Conservation (phyloP, 2,797 vertebrate species). For the Craterocephalus amniculus region DNA sequence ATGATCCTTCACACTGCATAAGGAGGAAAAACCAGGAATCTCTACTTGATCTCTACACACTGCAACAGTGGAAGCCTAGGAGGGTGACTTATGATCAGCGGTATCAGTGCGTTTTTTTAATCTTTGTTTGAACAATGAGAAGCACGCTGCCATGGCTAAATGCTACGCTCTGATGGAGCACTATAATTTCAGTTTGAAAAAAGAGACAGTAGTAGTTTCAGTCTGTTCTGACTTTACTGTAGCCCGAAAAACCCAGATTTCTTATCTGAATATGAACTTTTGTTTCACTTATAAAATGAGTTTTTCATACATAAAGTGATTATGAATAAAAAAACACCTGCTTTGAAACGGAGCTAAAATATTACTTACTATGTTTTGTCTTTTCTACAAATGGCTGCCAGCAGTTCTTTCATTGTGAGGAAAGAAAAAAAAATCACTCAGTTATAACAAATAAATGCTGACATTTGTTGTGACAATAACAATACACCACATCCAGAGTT, state of each 20-base stretch:
- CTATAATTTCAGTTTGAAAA: too few relatives aligned
- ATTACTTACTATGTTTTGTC: too few relatives aligned
- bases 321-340: background rate
- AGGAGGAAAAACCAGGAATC: background rate
- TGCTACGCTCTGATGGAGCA: too few relatives aligned
- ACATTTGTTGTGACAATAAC: conserved; percentile 26
- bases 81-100: background rate
- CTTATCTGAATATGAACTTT: too few relatives aligned
- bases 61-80: background rate
- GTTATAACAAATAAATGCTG: conserved; percentile 7
- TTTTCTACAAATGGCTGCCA: background rate
- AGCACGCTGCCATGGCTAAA: too few relatives aligned
- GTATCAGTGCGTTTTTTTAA: background rate
- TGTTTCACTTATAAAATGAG: too few relatives aligned
- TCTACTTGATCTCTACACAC: background rate
- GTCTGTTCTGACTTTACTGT: too few relatives aligned
- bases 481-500: background rate
- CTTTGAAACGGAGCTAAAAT: background rate
- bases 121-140: too few relatives aligned
- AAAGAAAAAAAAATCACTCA: conserved; percentile 11
- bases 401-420: background rate
- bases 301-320: too few relatives aligned
- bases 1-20: background rate
- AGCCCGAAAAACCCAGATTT: too few relatives aligned
- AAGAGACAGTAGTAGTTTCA: too few relatives aligned